Evolutionary conservation across 2,888 invertebrate species (phyloP).

Genomic region (Drosophila parthenogenetica): DNA sequence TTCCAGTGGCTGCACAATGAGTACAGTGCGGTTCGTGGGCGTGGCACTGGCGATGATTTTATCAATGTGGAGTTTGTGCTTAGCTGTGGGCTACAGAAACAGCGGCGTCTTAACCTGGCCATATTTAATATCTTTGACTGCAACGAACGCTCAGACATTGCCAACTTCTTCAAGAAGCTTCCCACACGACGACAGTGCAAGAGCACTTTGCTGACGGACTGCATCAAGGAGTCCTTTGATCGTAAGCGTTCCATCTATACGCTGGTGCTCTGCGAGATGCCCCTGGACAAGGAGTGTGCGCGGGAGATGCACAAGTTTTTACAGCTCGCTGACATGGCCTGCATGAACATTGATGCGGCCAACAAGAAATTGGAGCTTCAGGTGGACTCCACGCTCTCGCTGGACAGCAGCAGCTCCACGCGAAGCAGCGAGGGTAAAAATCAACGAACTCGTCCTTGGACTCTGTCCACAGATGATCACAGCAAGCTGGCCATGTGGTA

Average conservation of each 20-base stretch:
- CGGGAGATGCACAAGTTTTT: conserved; percentile 60
- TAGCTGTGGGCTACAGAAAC: conserved; percentile 23
- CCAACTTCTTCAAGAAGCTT: conserved; percentile 60
- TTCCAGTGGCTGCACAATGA: conserved; percentile 71
- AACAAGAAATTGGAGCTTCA: neutral
- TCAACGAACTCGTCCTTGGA: conserved; percentile 11
- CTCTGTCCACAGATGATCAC: conserved; percentile 51
- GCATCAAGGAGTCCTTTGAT: conserved; percentile 69
- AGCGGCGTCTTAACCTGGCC: conserved; percentile 50
- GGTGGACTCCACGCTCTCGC: neutral
- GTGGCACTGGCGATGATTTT: conserved; percentile 69
- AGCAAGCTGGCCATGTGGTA: conserved; percentile 68
- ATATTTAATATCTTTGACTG: conserved; percentile 63
- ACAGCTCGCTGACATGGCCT: conserved; percentile 60
- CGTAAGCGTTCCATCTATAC: conserved; percentile 39
- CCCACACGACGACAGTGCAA: conserved; percentile 29
- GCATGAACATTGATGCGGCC: conserved; percentile 20
- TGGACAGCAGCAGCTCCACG: neutral
- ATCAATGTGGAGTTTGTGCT: conserved; percentile 66
- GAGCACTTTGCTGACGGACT: conserved; percentile 63
- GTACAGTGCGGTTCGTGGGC: conserved; percentile 47
- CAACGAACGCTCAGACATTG: conserved; percentile 45
- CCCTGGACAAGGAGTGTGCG: conserved; percentile 33
- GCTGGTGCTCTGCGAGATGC: conserved; percentile 66
- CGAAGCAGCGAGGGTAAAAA: conserved; percentile 1